Evolutionary conservation across 2,113 vertebrate species (phyloP).

Genomic region (Sinosuthora webbiana): DNA sequence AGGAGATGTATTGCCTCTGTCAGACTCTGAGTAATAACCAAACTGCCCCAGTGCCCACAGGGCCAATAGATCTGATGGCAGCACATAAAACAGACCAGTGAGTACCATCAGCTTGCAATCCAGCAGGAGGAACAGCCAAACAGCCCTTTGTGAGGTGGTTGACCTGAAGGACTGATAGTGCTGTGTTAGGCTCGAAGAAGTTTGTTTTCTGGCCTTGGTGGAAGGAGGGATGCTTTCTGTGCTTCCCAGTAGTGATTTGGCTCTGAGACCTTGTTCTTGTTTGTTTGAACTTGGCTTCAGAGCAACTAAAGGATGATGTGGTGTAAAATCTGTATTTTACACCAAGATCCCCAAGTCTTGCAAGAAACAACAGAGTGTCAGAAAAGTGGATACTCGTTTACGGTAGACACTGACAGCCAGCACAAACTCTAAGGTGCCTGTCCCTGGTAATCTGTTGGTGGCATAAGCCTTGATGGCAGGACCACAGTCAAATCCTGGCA

Average conservation of each 20-base stretch:
- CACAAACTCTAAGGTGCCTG: not conserved
- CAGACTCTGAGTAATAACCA: slow-evolving; percentile 17
- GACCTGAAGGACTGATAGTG: not conserved
- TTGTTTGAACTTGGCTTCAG: not conserved
- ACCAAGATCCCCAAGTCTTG: not conserved
- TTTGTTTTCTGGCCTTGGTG: not conserved
- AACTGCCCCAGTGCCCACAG: not conserved
- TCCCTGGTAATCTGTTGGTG: not conserved
- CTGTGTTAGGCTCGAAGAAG: not conserved
- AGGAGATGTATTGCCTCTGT: slow-evolving; percentile 14
- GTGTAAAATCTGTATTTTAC: not conserved
- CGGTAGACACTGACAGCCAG: not conserved
- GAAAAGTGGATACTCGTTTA: not conserved
- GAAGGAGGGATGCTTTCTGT: not conserved
- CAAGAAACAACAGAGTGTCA: not conserved
- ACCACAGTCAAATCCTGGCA: not conserved
- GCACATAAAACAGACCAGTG: not conserved
- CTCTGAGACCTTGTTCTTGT: not conserved
- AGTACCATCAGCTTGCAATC: not conserved
- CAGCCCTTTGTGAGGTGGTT: not conserved
- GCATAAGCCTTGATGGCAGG: not conserved
- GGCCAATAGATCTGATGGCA: not conserved
- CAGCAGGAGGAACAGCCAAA: not conserved
- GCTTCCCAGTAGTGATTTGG: not conserved
- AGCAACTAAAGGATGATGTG: not conserved